These are phyloP conservation scores for Brotogeris chrysoptera DNA, from an alignment of 2,797 vertebrate species.

Conservation along the genomic window DNA sequence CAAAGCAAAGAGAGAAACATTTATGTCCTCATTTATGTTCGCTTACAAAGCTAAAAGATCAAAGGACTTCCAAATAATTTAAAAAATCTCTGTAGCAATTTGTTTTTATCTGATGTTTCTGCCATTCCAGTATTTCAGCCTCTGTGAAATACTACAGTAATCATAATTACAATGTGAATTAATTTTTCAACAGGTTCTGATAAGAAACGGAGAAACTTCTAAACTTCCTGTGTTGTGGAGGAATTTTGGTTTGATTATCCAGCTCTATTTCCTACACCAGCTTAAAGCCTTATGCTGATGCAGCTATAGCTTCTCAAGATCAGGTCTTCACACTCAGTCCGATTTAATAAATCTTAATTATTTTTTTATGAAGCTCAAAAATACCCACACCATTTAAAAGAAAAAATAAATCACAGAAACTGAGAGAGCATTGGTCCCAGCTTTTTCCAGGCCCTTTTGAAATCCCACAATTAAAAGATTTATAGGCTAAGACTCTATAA, in stretches of 20 bases:
- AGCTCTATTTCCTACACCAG: neutral
- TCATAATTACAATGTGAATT: neutral
- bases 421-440: neutral
- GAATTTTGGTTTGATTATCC: neutral
- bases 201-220: neutral
- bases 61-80: neutral
- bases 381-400: neutral
- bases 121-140: neutral
- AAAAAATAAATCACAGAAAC: neutral
- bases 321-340: neutral
- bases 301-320: neutral
- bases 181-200: neutral
- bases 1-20: neutral
- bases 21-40: neutral
- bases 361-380: neutral
- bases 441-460: neutral
- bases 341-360: neutral
- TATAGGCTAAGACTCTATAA: neutral
- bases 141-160: neutral
- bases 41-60: neutral
- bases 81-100: neutral
- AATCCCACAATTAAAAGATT: neutral
- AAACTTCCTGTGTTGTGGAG: neutral
- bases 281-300: neutral
- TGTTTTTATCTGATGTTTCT: neutral